Evolutionary conservation across 2,797 vertebrate genomes (phyloP).

Genomic region (Austrolebias charrua): DNA sequence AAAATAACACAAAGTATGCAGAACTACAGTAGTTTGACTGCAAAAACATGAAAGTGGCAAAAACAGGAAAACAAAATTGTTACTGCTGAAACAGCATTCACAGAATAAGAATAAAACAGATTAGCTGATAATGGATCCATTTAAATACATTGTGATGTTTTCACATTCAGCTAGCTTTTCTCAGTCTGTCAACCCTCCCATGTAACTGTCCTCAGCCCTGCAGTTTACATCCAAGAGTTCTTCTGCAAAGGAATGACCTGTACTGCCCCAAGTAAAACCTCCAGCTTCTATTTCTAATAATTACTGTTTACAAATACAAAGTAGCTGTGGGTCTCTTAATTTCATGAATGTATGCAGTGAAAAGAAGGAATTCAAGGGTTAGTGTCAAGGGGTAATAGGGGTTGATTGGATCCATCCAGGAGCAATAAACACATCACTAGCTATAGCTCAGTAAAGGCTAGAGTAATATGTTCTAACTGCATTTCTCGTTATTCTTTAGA

Average conservation of each 20-base stretch:
- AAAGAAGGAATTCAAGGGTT: background rate
- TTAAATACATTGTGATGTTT: too few species aligned
- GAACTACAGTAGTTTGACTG: background rate
- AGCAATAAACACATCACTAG: conserved; percentile 6
- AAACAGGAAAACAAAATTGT: too few species aligned
- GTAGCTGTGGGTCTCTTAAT: background rate
- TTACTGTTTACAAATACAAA: background rate
- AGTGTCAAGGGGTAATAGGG: background rate
- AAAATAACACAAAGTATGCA: background rate
- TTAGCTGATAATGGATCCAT: too few species aligned
- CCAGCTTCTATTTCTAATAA: conserved; percentile 4
- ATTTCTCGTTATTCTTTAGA: conserved; percentile 6
- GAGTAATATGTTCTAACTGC: background rate
- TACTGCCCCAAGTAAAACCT: conserved; percentile 13
- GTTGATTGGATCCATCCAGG: conserved; percentile 8
- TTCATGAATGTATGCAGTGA: background rate
- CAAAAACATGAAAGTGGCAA: background rate
- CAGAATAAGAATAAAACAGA: too few species aligned
- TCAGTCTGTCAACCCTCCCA: conserved; percentile 37
- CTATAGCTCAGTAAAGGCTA: background rate
- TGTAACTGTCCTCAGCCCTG: conserved; percentile 33
- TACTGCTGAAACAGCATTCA: too few species aligned
- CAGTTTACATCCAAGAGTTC: conserved; percentile 35
- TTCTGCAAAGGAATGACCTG: conserved; percentile 41
- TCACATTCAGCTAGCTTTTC: conserved; percentile 14